These are phyloP conservation scores for Drosophila biarmipes DNA, from an alignment of 1,140 invertebrate genomes.

Conservation along the genomic window DNA sequence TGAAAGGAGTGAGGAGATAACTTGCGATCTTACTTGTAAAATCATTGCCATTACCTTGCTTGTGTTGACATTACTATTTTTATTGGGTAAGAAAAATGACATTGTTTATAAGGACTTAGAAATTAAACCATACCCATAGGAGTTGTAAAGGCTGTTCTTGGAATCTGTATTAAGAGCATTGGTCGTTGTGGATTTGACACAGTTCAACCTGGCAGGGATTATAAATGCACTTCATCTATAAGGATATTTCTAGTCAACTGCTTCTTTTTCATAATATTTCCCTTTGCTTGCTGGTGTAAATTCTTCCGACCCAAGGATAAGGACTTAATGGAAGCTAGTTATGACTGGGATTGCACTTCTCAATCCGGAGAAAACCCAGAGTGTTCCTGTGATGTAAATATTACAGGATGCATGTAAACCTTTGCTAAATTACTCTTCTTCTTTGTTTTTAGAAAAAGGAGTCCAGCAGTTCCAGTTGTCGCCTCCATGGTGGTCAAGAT, in stretches of 20 bases:
- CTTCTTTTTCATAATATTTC: constrained; percentile 33
- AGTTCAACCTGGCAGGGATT: constrained; percentile 31
- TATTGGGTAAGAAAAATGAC: constrained; percentile 22
- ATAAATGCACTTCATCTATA: constrained; percentile 1
- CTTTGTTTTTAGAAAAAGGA: neutral
- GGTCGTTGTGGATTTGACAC: constrained; percentile 24
- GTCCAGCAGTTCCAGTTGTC: neutral
- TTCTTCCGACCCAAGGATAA: constrained; percentile 50
- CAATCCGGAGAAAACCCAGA: neutral
- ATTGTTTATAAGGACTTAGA: no score
- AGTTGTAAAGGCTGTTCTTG: constrained; percentile 33
- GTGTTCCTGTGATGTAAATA: constrained; percentile 6
- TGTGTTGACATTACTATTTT: constrained; percentile 12
- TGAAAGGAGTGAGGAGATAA: neutral
- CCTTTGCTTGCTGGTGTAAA: constrained; percentile 47
- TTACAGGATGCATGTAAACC: no score
- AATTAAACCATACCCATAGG: neutral
- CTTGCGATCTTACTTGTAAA: constrained; percentile 1
- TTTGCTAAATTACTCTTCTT: neutral
- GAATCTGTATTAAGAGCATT: constrained; percentile 21
- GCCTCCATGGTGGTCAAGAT: constrained; percentile 17
- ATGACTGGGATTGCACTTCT: constrained; percentile 49
- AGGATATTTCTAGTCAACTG: constrained; percentile 27
- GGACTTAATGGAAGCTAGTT: constrained; percentile 55
- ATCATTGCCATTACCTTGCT: constrained; percentile 4